Conservation (phyloP, 2,888 invertebrate genomes). For the Caenorhabditis zanzibari region DNA sequence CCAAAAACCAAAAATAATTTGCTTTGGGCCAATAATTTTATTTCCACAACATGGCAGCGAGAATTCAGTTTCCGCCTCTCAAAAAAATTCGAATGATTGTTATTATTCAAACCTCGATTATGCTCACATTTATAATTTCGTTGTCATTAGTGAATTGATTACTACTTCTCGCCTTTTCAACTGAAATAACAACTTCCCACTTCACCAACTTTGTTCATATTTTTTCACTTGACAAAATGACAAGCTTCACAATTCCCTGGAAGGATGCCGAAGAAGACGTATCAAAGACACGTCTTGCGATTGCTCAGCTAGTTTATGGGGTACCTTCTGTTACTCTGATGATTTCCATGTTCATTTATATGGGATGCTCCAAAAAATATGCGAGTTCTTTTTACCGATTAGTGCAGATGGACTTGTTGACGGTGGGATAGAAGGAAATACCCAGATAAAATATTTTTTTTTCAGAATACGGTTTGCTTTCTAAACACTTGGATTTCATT, state of each 20-base stretch:
- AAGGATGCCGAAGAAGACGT: not conserved
- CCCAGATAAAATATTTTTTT: not conserved
- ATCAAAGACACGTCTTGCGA: not conserved
- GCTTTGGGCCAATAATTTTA: too few species aligned
- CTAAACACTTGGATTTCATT: slow-evolving; percentile 33
- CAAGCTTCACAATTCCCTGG: not conserved
- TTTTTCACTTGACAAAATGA: not conserved
- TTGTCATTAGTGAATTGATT: not conserved
- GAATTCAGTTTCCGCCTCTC: too few species aligned
- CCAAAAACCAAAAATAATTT: too few species aligned
- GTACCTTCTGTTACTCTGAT: slow-evolving; percentile 10
- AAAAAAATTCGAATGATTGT: too few species aligned
- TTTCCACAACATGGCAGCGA: too few species aligned
- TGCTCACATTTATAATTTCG: not conserved
- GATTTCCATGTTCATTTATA: not conserved
- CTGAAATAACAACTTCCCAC: not conserved
- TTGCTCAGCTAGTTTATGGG: slow-evolving; percentile 25
- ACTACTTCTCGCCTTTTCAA: not conserved
- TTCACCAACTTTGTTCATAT: not conserved
- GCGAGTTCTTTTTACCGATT: slow-evolving; percentile 33
- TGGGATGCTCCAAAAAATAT: slow-evolving; percentile 23
- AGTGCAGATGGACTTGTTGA: slow-evolving; percentile 29
- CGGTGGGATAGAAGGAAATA: not conserved
- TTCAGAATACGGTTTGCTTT: slow-evolving; percentile 27
- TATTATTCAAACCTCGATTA: slow-evolving; percentile 1